Evolutionary conservation across 2,113 vertebrate genomes (phyloP).

Genomic region (Platysternon megacephalum): DNA sequence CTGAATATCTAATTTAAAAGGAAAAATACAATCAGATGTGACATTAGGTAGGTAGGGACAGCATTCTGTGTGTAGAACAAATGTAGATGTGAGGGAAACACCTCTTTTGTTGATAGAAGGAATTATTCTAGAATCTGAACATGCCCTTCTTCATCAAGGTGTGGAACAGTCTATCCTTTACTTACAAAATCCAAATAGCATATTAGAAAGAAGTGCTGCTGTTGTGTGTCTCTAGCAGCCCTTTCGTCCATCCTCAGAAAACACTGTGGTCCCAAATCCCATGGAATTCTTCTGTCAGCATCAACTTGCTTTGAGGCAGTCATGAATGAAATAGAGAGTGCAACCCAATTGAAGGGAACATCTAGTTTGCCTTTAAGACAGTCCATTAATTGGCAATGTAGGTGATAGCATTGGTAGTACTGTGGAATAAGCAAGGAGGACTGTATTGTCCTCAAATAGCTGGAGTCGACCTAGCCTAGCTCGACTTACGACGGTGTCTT

Average conservation of each 20-base stretch:
- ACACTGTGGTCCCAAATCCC: not conserved
- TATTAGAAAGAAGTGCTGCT: not conserved
- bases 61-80: not conserved
- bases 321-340: not conserved
- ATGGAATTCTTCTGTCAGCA: fast-evolving
- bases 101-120: not conserved
- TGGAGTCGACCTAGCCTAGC: no score
- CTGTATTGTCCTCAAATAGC: not conserved
- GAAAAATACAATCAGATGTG: not conserved
- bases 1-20: conserved; percentile 41
- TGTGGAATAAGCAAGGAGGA: not conserved
- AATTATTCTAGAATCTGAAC: not conserved
- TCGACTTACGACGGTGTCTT: no score
- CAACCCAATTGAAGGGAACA: not conserved
- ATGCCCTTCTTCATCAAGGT: not conserved
- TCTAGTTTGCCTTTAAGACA: not conserved
- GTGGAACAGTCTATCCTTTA: not conserved
- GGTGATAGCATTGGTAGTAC: not conserved
- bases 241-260: not conserved
- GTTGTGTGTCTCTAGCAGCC: not conserved
- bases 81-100: not conserved
- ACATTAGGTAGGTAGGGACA: not conserved
- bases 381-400: not conserved
- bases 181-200: not conserved
- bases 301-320: not conserved